Percentiles rank a stretch among this genome's conserved stretches.
phyloP scores from a whole-genome alignment of 2,888 invertebrate genomes.

The Mechanitis messenoides region DNA sequence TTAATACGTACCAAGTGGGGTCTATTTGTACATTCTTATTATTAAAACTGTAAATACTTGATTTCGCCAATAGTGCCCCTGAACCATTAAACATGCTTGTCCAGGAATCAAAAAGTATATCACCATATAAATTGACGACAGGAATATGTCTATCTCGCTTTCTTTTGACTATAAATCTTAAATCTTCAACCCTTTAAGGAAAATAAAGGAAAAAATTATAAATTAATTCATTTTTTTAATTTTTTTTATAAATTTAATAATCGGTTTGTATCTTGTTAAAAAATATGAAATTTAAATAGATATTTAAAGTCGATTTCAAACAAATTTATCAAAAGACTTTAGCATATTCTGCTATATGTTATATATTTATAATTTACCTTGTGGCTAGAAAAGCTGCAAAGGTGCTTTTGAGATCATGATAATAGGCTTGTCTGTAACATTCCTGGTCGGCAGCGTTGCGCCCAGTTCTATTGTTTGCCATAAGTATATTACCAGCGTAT shows the following conservation, averaged over 20 bases:
- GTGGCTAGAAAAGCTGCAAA: slow-evolving; percentile 54
- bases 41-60: slow-evolving; percentile 54
- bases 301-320: no score
- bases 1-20: slow-evolving; percentile 46
- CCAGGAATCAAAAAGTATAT: slow-evolving; percentile 58
- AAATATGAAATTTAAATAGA: slow-evolving; percentile 15
- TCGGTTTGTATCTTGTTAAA: no score
- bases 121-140: slow-evolving; percentile 46
- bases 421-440: slow-evolving; percentile 45
- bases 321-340: no score
- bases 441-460: slow-evolving; percentile 43
- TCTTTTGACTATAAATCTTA: slow-evolving; percentile 38
- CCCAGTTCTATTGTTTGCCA: slow-evolving; percentile 37
- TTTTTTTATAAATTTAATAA: no score
- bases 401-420: slow-evolving; percentile 31
- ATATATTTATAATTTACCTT: slow-evolving; percentile 38
- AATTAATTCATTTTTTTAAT: background rate
- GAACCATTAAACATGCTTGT: slow-evolving; percentile 50
- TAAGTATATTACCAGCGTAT: slow-evolving; percentile 47
- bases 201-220: slow-evolving; percentile 5
- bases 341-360: no score
- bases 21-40: slow-evolving; percentile 53
- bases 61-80: slow-evolving; percentile 37
- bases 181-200: slow-evolving; percentile 41
- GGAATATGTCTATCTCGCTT: slow-evolving; percentile 35